Evolutionary conservation across 2,888 invertebrate genomes (phyloP).

Genomic region (Mongoloraphidia duomilia): DNA sequence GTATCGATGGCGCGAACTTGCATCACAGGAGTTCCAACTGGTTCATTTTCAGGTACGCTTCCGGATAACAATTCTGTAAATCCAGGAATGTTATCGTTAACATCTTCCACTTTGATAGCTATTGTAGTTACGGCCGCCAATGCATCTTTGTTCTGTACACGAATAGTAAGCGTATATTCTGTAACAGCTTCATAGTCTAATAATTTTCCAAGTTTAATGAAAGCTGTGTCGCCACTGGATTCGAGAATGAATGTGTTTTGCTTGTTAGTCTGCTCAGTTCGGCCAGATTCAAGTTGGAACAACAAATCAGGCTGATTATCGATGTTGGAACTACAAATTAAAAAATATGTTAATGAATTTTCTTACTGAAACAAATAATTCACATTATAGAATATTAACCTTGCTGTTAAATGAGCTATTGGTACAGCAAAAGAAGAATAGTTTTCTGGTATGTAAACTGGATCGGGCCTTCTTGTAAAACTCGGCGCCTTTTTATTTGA

Average conservation of each 20-base stretch:
- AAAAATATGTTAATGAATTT: background rate
- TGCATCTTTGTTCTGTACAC: conserved; percentile 67
- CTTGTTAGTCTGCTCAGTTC: conserved; percentile 76
- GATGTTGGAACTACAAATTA: conserved; percentile 49
- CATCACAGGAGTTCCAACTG: conserved; percentile 71
- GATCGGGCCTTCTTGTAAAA: conserved; percentile 48
- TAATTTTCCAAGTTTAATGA: conserved; percentile 58
- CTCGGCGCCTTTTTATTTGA: conserved; percentile 75
- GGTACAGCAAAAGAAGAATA: conserved; percentile 53
- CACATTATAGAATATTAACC: conserved; percentile 34
- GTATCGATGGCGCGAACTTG: conserved; percentile 74
- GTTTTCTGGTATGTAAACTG: conserved; percentile 58
- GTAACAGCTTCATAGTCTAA: conserved; percentile 76
- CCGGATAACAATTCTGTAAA: conserved; percentile 73
- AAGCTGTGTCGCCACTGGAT: conserved; percentile 53
- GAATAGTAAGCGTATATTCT: conserved; percentile 69
- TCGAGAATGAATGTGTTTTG: conserved; percentile 57
- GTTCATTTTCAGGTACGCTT: conserved; percentile 74
- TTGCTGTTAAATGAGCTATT: conserved; percentile 55
- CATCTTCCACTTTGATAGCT: conserved; percentile 67
- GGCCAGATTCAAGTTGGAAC: conserved; percentile 67
- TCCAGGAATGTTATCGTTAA: conserved; percentile 80
- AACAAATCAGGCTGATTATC: conserved; percentile 57
- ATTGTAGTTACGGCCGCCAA: conserved; percentile 67
- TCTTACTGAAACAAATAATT: conserved; percentile 8